Evolutionary conservation across 2,888 invertebrate species (phyloP).

Genomic region (Rutpela maculata): DNA sequence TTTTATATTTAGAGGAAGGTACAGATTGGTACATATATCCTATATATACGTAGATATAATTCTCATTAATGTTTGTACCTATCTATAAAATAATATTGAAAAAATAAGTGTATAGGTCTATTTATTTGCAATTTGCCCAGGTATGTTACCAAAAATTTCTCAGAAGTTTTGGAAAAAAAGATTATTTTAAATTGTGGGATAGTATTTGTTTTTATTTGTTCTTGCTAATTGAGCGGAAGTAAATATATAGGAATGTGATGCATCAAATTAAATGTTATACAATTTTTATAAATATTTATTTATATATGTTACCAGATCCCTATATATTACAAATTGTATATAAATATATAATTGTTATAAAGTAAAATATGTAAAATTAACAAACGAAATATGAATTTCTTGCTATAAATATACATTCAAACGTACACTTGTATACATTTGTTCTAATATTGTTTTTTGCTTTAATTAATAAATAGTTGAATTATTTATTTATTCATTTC

Average conservation of each 20-base stretch:
- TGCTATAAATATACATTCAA: slow-evolving; percentile 2
- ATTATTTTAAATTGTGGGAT: background rate
- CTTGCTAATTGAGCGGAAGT: background rate
- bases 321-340: slow-evolving; percentile 28
- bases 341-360: slow-evolving; percentile 38
- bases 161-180: too few species aligned
- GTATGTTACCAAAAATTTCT: too few species aligned
- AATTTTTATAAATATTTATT: slow-evolving; percentile 36
- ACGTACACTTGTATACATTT: background rate
- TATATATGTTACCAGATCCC: slow-evolving; percentile 34
- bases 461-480: slow-evolving; percentile 40
- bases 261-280: background rate
- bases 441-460: slow-evolving; percentile 40
- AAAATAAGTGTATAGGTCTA: too few species aligned
- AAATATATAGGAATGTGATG: background rate
- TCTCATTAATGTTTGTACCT: background rate
- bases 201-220: background rate
- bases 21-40: background rate
- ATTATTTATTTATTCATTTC: slow-evolving; percentile 10
- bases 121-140: too few species aligned
- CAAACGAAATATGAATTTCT: slow-evolving; percentile 32
- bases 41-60: background rate
- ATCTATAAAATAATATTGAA: background rate
- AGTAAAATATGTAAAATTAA: slow-evolving; percentile 25
- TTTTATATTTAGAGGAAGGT: background rate